Evolutionary conservation across 2,113 vertebrate species (phyloP).

Genomic region (Poeciliopsis retropinna): DNA sequence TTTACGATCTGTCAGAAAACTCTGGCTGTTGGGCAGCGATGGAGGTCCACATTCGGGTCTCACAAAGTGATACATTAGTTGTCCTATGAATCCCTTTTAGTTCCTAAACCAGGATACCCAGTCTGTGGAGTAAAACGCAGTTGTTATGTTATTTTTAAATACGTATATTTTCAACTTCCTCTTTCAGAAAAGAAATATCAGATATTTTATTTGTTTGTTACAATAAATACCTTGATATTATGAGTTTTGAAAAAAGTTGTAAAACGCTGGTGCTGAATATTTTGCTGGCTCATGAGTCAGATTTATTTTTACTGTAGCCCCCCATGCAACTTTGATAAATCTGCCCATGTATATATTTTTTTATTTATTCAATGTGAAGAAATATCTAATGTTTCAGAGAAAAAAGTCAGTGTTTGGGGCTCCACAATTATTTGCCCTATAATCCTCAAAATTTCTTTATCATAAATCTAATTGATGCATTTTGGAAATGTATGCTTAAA

Average conservation of each 20-base stretch:
- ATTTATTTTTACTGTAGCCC: neutral
- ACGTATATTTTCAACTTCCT: neutral
- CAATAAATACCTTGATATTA: neutral
- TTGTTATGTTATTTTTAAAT: neutral
- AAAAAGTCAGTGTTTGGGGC: neutral
- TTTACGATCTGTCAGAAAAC: constrained; percentile 83
- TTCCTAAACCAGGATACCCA: constrained; percentile 1
- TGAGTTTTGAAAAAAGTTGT: neutral
- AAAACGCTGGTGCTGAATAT: neutral
- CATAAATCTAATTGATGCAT: neutral
- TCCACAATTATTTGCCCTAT: neutral
- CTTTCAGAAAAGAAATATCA: neutral
- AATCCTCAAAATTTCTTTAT: neutral
- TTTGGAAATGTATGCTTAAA: neutral
- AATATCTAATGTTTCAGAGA: neutral
- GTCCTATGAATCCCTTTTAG: constrained; percentile 45
- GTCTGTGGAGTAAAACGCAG: neutral
- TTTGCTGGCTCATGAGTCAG: neutral
- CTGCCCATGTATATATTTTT: neutral
- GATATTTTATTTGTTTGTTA: neutral
- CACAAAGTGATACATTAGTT: constrained; percentile 21
- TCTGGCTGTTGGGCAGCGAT: constrained; percentile 67
- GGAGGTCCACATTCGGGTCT: constrained; percentile 44
- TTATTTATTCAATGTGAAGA: neutral
- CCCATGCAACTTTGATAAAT: neutral